Evolutionary conservation across 2,888 invertebrate species (phyloP).

Genomic region (Drosophila phalerata): DNA sequence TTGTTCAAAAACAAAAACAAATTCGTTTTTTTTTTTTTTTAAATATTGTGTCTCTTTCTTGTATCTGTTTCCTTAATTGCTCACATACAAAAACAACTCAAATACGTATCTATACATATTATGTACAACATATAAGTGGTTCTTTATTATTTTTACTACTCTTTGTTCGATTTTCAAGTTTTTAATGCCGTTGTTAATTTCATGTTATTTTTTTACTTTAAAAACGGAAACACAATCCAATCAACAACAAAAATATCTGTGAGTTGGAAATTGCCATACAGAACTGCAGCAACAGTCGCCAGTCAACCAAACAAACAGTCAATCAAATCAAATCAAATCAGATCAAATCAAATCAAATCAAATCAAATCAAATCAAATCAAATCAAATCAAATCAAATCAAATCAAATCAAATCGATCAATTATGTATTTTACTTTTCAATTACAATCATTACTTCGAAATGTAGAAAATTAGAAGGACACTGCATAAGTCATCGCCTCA

Average conservation of each 20-base stretch:
- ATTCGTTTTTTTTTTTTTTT: conserved; percentile 44
- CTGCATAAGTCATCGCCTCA: conserved; percentile 11
- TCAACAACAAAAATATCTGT: conserved; percentile 39
- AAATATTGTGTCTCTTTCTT: conserved; percentile 63
- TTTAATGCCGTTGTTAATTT: conserved; percentile 57
- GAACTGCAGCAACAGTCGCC: conserved; percentile 40
- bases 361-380: conserved; percentile 6
- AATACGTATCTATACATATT: conserved; percentile 49
- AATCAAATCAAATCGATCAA: not conserved
- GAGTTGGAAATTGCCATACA: conserved; percentile 47
- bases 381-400: conserved; percentile 4
- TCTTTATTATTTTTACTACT: conserved; percentile 48
- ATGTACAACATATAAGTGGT: conserved; percentile 52
- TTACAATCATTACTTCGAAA: conserved; percentile 1
- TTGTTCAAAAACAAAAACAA: conserved; percentile 19
- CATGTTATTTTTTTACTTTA: conserved; percentile 38
- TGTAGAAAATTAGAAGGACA: not conserved
- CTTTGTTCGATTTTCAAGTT: conserved; percentile 54
- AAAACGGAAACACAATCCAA: conserved; percentile 58
- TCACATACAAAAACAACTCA: conserved; percentile 49
- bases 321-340: conserved; percentile 18
- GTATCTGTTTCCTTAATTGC: conserved; percentile 66
- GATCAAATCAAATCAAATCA: conserved; percentile 4
- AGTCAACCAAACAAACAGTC: conserved; percentile 30
- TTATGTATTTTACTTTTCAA: not conserved